Conservation (phyloP, 2,888 invertebrate species). For the Anoncus sp. region DNA sequence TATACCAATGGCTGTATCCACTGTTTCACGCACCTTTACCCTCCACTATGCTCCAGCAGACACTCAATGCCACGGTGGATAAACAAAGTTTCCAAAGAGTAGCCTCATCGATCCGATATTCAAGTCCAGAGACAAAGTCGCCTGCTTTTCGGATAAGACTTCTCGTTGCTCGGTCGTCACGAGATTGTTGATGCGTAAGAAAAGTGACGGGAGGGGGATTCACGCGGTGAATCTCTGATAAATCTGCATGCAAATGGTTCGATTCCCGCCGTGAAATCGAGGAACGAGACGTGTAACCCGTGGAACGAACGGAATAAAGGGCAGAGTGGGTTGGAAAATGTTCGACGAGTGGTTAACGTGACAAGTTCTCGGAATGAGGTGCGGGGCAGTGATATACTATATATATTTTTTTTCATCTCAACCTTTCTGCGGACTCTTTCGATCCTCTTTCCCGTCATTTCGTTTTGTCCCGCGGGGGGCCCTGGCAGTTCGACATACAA, state of each 20-base stretch:
- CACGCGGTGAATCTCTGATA: constrained; percentile 28
- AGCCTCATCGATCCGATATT: constrained; percentile 37
- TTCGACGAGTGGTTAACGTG: constrained; percentile 56
- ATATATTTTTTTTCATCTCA: constrained; percentile 26
- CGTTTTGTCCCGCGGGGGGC: constrained; percentile 31
- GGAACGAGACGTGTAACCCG: background rate
- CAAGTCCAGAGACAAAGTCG: constrained; percentile 32
- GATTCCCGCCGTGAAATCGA: constrained; percentile 41
- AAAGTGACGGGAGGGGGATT: constrained; percentile 17
- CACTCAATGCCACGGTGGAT: background rate
- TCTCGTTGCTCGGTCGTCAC: constrained; percentile 38
- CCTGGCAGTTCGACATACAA: constrained; percentile 36
- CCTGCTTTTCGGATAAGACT: constrained; percentile 39
- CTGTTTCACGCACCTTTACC: background rate
- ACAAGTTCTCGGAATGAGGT: constrained; percentile 43
- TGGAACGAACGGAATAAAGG: constrained; percentile 32
- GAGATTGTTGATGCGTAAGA: constrained; percentile 50
- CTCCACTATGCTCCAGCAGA: constrained; percentile 17
- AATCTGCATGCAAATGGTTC: constrained; percentile 72
- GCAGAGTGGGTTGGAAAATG: constrained; percentile 29
- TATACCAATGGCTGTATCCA: constrained; percentile 3
- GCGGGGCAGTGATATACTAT: constrained; percentile 40
- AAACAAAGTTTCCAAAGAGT: constrained; percentile 40
- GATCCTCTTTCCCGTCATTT: constrained; percentile 37
- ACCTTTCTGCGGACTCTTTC: background rate